Conservation (phyloP, 2,113 vertebrate species). For the Xenopus borealis region DNA sequence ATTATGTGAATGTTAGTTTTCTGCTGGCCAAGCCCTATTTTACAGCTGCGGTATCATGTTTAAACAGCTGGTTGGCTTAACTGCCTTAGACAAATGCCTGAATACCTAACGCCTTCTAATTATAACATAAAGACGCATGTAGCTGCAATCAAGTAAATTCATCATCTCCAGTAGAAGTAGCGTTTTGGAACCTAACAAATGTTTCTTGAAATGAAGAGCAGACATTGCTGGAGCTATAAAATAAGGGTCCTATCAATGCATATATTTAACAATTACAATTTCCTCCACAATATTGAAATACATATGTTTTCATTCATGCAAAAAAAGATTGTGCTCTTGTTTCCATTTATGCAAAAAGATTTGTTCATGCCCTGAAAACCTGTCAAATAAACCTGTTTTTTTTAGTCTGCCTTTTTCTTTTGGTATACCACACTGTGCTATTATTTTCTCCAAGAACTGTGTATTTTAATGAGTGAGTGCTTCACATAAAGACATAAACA, state of each 20-base stretch:
- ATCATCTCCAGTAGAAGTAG: slow-evolving; percentile 28
- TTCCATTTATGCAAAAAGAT: slow-evolving; percentile 27
- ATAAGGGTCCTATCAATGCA: slow-evolving; percentile 30
- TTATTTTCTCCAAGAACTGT: too few species aligned
- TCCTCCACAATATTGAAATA: slow-evolving; percentile 3
- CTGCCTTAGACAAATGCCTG: slow-evolving; percentile 47
- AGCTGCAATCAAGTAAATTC: slow-evolving; percentile 46
- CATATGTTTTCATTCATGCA: slow-evolving; percentile 22
- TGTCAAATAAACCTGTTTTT: slow-evolving; percentile 25
- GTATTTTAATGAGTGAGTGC: too few species aligned
- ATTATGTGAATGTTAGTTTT: slow-evolving; percentile 60
- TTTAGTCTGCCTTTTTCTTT: neutral
- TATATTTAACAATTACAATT: slow-evolving; percentile 24
- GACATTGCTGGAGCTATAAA: slow-evolving; percentile 21
- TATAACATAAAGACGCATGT: slow-evolving; percentile 41
- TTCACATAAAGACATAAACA: too few species aligned
- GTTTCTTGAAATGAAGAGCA: slow-evolving; percentile 20
- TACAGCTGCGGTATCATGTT: slow-evolving; percentile 57
- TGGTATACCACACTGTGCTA: neutral
- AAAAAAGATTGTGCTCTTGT: slow-evolving; percentile 27
- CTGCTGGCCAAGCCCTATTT: slow-evolving; percentile 50
- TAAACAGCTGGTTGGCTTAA: slow-evolving; percentile 52
- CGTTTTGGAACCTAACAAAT: slow-evolving; percentile 50
- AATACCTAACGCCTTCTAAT: slow-evolving; percentile 50
- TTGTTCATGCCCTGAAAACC: slow-evolving; percentile 15